Evolutionary conservation across 1,140 invertebrate species (phyloP).

Genomic region (Drosophila yakuba): DNA sequence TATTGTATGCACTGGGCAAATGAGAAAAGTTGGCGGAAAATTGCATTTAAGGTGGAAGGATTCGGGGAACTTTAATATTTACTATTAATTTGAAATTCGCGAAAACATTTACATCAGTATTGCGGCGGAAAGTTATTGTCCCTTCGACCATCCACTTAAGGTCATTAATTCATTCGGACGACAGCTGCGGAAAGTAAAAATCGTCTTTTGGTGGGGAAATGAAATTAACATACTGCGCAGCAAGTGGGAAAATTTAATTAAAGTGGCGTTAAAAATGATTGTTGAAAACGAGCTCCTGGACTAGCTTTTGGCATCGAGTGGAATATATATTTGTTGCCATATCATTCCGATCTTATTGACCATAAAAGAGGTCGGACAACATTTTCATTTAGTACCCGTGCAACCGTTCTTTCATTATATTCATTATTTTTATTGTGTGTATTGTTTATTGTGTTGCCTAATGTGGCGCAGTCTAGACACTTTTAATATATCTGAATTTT

Average conservation of each 20-base stretch:
- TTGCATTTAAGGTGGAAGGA: conserved; percentile 53
- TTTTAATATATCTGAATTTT: conserved; percentile 73
- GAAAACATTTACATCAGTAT: conserved; percentile 41
- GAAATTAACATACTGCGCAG: conserved; percentile 51
- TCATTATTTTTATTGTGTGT: conserved; percentile 47
- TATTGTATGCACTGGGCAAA: conserved; percentile 57
- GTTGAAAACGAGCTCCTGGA: conserved; percentile 18
- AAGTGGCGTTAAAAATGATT: conserved; percentile 37
- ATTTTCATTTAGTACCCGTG: conserved; percentile 23
- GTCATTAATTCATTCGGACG: conserved; percentile 52
- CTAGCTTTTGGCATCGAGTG: conserved; percentile 33
- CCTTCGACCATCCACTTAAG: conserved; percentile 39
- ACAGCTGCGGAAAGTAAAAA: conserved; percentile 43
- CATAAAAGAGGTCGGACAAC: conserved; percentile 27
- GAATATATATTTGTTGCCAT: conserved; percentile 26
- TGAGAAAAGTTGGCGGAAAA: conserved; percentile 70
- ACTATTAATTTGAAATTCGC: conserved; percentile 51
- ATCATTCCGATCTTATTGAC: conserved; percentile 36
- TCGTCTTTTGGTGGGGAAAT: conserved; percentile 27
- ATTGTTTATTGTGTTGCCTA: conserved; percentile 51
- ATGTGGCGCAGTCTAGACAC: conserved; percentile 69
- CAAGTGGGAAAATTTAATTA: conserved; percentile 53
- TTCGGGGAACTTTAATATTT: conserved; percentile 48
- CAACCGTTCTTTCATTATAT: conserved; percentile 28
- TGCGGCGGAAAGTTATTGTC: conserved; percentile 51